Conservation (phyloP, 30 jellyfish, hydroid and myxozoan genomes). For the Mastigias papua region DNA sequence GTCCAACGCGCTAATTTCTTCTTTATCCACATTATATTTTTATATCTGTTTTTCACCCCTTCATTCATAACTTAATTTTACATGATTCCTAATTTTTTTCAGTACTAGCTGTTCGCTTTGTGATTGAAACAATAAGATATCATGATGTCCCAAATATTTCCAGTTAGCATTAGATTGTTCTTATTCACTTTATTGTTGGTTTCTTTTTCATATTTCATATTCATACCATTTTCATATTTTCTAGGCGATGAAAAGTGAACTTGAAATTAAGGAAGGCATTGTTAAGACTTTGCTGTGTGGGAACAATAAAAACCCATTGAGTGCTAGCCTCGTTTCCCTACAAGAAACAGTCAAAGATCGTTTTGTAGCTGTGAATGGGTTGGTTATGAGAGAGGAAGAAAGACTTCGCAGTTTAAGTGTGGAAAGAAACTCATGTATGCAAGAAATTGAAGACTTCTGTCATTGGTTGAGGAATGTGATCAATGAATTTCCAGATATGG, state of each 20-base stretch:
- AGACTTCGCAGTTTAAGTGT: not conserved
- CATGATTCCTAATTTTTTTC: too few species aligned
- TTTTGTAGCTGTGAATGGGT: not conserved
- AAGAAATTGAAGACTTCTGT: constrained; percentile 28
- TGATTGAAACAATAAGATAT: too few species aligned
- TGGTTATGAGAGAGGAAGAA: constrained; percentile 30
- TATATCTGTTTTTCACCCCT: too few species aligned
- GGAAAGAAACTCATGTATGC: not conserved
- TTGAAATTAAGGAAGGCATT: constrained; percentile 45
- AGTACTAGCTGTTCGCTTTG: too few species aligned
- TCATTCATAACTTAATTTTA: too few species aligned
- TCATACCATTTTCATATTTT: not conserved
- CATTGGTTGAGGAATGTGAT: constrained; percentile 49
- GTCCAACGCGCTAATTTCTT: too few species aligned
- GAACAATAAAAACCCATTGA: not conserved
- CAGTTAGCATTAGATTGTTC: too few species aligned
- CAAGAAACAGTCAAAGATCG: constrained; percentile 13
- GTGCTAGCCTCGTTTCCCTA: not conserved
- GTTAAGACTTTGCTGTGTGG: constrained; percentile 25
- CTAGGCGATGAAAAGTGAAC: constrained; percentile 61
- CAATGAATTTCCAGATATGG: constrained; percentile 53
- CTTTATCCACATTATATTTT: too few species aligned
- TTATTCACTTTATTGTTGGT: not conserved
- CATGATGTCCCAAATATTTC: too few species aligned
- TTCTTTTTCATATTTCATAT: not conserved